Base-by-base conservation (phyloP, 2,888 invertebrate species). In the Sisyra terminalis region DNA sequence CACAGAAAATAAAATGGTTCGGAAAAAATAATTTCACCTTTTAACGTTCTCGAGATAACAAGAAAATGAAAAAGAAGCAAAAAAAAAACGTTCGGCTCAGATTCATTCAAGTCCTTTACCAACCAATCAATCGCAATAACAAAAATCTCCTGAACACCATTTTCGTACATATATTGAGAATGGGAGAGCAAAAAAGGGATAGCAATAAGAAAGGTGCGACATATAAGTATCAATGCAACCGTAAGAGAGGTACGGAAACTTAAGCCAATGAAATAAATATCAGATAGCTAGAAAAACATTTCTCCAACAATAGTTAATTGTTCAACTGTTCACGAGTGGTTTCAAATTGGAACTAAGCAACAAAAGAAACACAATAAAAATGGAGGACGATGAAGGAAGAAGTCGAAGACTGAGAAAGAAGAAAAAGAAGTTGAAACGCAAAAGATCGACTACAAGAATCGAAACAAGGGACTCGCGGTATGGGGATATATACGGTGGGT, bases 281-380 rank as follows among this genome's bases (percentile, higher is more conserved):
- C 29, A 14, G 29, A 16, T 17, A 11, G 29, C 18, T 43, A 29
- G 38, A 37, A 43, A 43, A 43, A 43, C 37, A 14, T 38, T 30
- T 29, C 24, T 24, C 17, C 29, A 37, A 43, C 43, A 43, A 43
- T 43, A 43, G 43, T 43, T 37, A 43, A 43, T 43, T 43, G 43
- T 43, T 43, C 43, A 37, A 43, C 43, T 43, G 43, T 43, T 43
- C 37, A 38, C 43, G 43, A 43, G 43, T 29, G 43, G 43, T 43
- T 43, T 37, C 31, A 38, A 43, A 43, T 43, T 43, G 43, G 29
- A 38, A 34, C 37, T 37, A 30, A 16, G 30, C 31, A 37, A 43
- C 38, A 43, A 43, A 43, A 43, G 43, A 15, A 38, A 38, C 29
- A 35, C 18, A 36, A 29, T n/a, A 24, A 37, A 38, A 40, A 13